Percentiles rank a stretch among this genome's conserved stretches.
phyloP scores from a whole-genome alignment of 1,140 invertebrate species.

The Drosophila miranda region DNA sequence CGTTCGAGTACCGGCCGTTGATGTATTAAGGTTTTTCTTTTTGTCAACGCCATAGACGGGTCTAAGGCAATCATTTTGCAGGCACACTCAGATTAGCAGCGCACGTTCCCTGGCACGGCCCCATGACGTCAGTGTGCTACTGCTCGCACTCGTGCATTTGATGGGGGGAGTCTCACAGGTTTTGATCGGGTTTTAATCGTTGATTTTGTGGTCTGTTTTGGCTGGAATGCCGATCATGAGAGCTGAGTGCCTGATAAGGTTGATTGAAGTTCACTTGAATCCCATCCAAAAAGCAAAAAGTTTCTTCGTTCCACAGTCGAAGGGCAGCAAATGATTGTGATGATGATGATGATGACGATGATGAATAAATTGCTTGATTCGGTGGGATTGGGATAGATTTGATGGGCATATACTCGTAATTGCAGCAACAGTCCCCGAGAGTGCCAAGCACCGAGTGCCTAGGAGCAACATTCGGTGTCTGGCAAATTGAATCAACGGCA shows the following conservation, averaged over 20 bases:
- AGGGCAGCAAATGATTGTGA: slow-evolving; percentile 39
- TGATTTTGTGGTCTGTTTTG: not conserved
- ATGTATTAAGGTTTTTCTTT: slow-evolving; percentile 26
- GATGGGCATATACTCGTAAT: slow-evolving; percentile 33
- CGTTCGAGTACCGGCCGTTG: slow-evolving; percentile 2
- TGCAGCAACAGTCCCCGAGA: slow-evolving; percentile 18
- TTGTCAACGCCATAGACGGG: slow-evolving; percentile 44
- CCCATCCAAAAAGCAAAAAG: not conserved
- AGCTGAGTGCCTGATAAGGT: slow-evolving; percentile 10
- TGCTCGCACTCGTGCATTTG: slow-evolving; percentile 15
- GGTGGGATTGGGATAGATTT: slow-evolving; percentile 45
- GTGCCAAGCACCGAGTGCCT: slow-evolving; percentile 43
- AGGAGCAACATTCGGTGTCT: too few species aligned
- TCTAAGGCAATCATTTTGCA: slow-evolving; percentile 21
- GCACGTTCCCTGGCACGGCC: slow-evolving; percentile 32
- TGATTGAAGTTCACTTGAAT: slow-evolving; percentile 7
- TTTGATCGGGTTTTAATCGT: slow-evolving; percentile 29
- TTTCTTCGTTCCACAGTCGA: not conserved
- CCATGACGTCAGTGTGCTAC: slow-evolving; percentile 35
- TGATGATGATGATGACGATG: slow-evolving; percentile 22
- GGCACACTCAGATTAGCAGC: slow-evolving; percentile 44
- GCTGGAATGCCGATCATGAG: slow-evolving; percentile 29
- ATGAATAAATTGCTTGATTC: slow-evolving; percentile 54
- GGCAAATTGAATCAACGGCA: slow-evolving; percentile 77
- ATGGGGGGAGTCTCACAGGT: slow-evolving; percentile 6